A percentile compares a stretch with the other conserved stretches of the same genome.
These are phyloP conservation scores for Sarcophaga carnaria DNA, from an alignment of 2,888 invertebrate genomes.

Conservation along the genomic window DNA sequence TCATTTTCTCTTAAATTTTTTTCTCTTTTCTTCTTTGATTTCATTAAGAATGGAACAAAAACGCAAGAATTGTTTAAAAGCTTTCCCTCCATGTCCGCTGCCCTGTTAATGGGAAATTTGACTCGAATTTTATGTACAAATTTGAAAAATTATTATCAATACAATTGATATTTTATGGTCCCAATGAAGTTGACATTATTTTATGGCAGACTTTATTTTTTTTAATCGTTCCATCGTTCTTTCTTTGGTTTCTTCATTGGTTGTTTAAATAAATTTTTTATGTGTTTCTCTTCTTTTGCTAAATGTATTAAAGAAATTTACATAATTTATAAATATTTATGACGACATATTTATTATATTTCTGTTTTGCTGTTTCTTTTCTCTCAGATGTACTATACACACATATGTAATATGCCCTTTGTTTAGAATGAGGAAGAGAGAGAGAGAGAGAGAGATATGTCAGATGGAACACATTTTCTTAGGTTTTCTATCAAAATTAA, in stretches of 20 bases:
- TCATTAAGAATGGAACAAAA: slow-evolving; percentile 34
- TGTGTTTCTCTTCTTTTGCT: slow-evolving; percentile 19
- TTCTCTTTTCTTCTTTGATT: slow-evolving; percentile 23
- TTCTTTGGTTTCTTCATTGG: not conserved
- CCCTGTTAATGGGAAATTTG: slow-evolving; percentile 61
- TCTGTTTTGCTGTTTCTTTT: slow-evolving; percentile 4
- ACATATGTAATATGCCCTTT: slow-evolving; percentile 33
- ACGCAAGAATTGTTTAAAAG: slow-evolving; percentile 26
- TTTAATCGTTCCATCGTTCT: slow-evolving; percentile 21
- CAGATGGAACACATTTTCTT: no score
- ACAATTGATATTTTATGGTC: slow-evolving; percentile 78
- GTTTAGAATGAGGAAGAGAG: not conserved
- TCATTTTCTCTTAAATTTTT: slow-evolving; percentile 41
- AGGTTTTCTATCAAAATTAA: no score
- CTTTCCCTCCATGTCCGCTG: slow-evolving; percentile 22
- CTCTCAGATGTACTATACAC: slow-evolving; percentile 11
- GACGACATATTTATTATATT: slow-evolving; percentile 44
- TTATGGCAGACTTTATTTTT: slow-evolving; percentile 47
- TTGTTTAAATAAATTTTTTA: not conserved
- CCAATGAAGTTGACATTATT: slow-evolving; percentile 76
- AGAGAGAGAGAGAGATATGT: not conserved
- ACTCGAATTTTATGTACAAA: slow-evolving; percentile 76
- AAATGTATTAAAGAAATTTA: slow-evolving; percentile 58
- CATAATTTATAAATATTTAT: slow-evolving; percentile 64
- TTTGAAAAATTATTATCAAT: slow-evolving; percentile 77